Conservation (phyloP, 1,140 invertebrate genomes). For the Laupala kohalensis region DNA sequence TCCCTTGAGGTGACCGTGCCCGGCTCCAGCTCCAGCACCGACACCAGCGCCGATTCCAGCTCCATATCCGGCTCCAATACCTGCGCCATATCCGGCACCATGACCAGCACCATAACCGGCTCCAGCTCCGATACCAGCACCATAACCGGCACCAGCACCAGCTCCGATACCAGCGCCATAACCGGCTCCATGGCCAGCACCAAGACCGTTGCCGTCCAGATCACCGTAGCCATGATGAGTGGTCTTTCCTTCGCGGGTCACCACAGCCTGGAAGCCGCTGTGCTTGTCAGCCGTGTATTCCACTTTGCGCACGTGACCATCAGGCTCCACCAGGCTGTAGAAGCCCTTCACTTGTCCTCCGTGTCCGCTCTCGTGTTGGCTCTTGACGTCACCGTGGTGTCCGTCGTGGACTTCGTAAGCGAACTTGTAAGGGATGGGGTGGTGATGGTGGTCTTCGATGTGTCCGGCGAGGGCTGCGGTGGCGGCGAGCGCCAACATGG, state of each 20-base stretch:
- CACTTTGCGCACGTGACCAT: background rate
- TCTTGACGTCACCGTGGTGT: background rate
- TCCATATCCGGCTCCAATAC: background rate
- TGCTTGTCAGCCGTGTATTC: constrained; percentile 6
- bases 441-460: background rate
- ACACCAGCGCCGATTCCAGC: too few relatives aligned
- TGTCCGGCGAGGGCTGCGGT: background rate
- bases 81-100: background rate
- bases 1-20: too few relatives aligned
- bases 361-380: background rate
- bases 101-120: too few relatives aligned
- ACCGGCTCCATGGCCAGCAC: background rate
- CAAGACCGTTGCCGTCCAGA: background rate
- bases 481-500: background rate
- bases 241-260: constrained; percentile 6
- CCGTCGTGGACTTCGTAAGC: background rate
- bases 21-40: too few relatives aligned
- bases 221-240: constrained; percentile 24
- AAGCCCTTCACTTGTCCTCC: background rate
- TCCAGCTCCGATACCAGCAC: too few relatives aligned
- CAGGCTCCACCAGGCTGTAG: constrained; percentile 1
- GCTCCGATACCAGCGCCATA: background rate
- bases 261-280: constrained; percentile 3
- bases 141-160: background rate
- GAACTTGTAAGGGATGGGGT: background rate